These are phyloP conservation scores for Rotaria socialis DNA, from an alignment of 2,888 invertebrate genomes.

Conservation along the genomic window DNA sequence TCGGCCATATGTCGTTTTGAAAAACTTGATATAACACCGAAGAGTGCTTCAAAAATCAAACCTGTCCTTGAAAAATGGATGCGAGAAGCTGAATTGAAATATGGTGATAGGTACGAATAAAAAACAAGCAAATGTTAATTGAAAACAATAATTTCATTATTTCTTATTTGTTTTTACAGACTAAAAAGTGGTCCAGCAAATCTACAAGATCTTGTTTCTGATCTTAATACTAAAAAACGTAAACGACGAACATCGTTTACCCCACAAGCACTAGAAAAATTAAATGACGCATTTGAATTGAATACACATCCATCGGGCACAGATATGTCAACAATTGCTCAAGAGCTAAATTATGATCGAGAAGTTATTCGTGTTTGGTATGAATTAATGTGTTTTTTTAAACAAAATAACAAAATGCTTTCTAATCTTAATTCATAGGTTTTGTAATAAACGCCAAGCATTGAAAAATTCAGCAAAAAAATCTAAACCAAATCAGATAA, in stretches of 20 bases:
- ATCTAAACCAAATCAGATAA: slow-evolving; percentile 30
- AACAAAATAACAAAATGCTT: neutral
- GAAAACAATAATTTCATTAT: neutral
- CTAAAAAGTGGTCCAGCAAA: slow-evolving; percentile 54
- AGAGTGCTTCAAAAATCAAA: slow-evolving; percentile 98
- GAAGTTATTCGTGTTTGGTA: slow-evolving; percentile 94
- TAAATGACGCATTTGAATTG: slow-evolving; percentile 89
- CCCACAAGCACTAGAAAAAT: slow-evolving; percentile 84
- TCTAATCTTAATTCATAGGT: slow-evolving; percentile 56
- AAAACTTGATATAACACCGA: slow-evolving; percentile 96
- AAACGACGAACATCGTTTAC: slow-evolving; percentile 94
- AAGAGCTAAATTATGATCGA: slow-evolving; percentile 89
- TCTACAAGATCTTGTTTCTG: slow-evolving; percentile 74
- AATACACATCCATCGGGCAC: slow-evolving; percentile 98
- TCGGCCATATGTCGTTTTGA: slow-evolving; percentile 96
- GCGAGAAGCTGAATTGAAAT: slow-evolving; percentile 97
- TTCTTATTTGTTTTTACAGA: neutral
- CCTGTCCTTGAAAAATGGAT: slow-evolving; percentile 97
- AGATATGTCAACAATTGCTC: slow-evolving; percentile 89
- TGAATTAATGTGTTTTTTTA: neutral
- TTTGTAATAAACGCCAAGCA: slow-evolving; percentile 95
- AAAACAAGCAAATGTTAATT: neutral
- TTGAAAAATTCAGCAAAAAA: slow-evolving; percentile 69
- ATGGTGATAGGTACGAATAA: slow-evolving; percentile 63
- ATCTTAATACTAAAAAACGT: slow-evolving; percentile 74